phyloP scores from a whole-genome alignment of 2,797 vertebrate genomes.

The Sebastes nivosus region DNA sequence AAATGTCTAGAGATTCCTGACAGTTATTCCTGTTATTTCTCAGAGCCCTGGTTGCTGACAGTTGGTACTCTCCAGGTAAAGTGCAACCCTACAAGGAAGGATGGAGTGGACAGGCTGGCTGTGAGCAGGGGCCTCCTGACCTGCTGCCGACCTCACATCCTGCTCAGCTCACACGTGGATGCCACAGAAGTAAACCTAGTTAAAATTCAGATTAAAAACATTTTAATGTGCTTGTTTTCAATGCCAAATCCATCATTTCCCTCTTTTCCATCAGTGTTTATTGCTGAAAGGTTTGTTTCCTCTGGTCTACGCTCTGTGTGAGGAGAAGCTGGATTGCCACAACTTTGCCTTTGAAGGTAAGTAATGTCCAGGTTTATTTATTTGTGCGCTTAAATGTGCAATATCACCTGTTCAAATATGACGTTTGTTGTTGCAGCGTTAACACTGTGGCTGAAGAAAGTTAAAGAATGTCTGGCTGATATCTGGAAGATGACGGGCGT shows the following conservation, averaged over 20 bases:
- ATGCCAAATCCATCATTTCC: neutral
- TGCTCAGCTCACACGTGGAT: slow-evolving; percentile 70
- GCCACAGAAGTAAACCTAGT: slow-evolving; percentile 63
- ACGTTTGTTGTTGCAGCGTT: slow-evolving; percentile 79
- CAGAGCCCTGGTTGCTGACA: slow-evolving; percentile 74
- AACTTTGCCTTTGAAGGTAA: slow-evolving; percentile 90
- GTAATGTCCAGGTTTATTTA: neutral
- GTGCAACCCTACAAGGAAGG: slow-evolving; percentile 44
- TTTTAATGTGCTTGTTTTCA: neutral
- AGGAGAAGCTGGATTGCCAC: slow-evolving; percentile 83
- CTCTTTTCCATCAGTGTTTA: slow-evolving; percentile 76
- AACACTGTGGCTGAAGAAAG: slow-evolving; percentile 86
- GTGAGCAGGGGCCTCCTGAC: slow-evolving; percentile 87
- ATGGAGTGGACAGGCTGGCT: slow-evolving; percentile 80
- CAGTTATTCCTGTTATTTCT: neutral
- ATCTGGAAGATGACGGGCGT: slow-evolving; percentile 75
- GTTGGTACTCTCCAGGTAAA: slow-evolving; percentile 78
- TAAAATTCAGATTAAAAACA: neutral
- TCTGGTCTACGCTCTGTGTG: slow-evolving; percentile 77
- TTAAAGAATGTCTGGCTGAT: slow-evolving; percentile 78
- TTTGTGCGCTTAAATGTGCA: neutral
- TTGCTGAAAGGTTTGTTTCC: slow-evolving; percentile 86
- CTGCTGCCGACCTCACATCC: slow-evolving; percentile 81
- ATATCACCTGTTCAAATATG: neutral
- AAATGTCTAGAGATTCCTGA: neutral